Evolutionary conservation across 1,140 invertebrate species (phyloP), one percentile per base, ranked within the genome.

Genomic region (Scaptodrosophila lebanonensis): DNA sequence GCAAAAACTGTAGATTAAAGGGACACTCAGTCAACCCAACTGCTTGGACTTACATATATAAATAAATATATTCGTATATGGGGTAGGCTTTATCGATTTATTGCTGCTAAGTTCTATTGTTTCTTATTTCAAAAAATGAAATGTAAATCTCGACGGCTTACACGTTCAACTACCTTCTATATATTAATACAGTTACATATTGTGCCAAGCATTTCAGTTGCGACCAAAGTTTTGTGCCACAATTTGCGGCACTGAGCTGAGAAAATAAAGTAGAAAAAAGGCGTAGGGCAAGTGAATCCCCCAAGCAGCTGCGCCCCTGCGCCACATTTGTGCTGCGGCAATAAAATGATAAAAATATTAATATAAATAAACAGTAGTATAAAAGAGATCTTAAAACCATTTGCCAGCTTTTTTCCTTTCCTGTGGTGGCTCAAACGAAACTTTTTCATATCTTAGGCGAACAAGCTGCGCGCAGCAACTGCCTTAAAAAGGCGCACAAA

Each of bases 341-440:
- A 60, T 77, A 73, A 79, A 77, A 77, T 73, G 73, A 77, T 79
- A 79, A 79, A 73, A 77, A 68, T 77, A 77, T 79, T 79, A 72
- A 79, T 79, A 72, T 73, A 73, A 79, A 79, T 77, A 77, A 77
- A 68, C 60, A 65, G 60, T 29, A 45, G 56, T 54, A 63, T 62
- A 56, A 61, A 50, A 60, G 52, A 69, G 56, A 82, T 73, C 60
- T 65, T 53, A 52, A 58, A 66, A 66, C 52, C 69, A 79, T 82
- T 79, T 79, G 73, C 73, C 47, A 40, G 50, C 38, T 64, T 48
- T 33, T 43, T 45, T 48, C 25, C 18, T 38, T 44, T 16, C n/a
- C n/a, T n/a, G n/a, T n/a, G n/a, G 25, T 38, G 48, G 27, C 30
- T 42, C 38, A 22, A 33, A 42, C 47, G 17, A 69, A 82, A 73